These are phyloP conservation scores for Tapirus indicus DNA, from an alignment of 2,797 vertebrate genomes.

Conservation along the genomic window DNA sequence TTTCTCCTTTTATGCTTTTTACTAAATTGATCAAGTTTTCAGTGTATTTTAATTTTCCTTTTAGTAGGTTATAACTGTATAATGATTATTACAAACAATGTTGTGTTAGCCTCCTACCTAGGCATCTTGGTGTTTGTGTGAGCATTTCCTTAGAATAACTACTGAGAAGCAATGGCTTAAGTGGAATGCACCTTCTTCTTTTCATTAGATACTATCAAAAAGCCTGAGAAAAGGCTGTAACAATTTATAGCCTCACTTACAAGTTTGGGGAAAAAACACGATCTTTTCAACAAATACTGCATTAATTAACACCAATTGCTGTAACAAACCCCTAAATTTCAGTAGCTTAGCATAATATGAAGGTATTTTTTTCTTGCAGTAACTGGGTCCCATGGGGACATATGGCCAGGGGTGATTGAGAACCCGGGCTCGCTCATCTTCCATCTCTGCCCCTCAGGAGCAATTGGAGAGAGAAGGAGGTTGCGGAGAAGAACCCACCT, in stretches of 20 bases:
- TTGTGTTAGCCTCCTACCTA: background rate
- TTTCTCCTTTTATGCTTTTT: background rate
- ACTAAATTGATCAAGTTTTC: background rate
- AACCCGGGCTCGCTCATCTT: background rate
- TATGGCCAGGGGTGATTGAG: background rate
- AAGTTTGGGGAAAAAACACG: background rate
- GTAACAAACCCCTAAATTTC: background rate
- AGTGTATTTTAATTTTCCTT: background rate
- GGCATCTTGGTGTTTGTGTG: background rate
- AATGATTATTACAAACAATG: background rate
- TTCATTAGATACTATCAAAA: background rate
- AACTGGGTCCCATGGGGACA: background rate
- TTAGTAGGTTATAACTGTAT: background rate
- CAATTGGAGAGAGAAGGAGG: background rate
- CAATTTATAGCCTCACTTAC: background rate
- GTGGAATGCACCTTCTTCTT: background rate
- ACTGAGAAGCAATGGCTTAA: background rate
- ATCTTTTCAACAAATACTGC: background rate
- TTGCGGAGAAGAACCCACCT: background rate
- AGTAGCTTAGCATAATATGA: background rate
- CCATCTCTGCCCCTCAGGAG: background rate
- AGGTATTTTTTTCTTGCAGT: background rate
- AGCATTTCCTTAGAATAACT: background rate
- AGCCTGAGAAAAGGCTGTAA: background rate
- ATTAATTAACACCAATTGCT: background rate